phyloP scores from a whole-genome alignment of 2,113 vertebrate genomes.

The Donacobius atricapilla region DNA sequence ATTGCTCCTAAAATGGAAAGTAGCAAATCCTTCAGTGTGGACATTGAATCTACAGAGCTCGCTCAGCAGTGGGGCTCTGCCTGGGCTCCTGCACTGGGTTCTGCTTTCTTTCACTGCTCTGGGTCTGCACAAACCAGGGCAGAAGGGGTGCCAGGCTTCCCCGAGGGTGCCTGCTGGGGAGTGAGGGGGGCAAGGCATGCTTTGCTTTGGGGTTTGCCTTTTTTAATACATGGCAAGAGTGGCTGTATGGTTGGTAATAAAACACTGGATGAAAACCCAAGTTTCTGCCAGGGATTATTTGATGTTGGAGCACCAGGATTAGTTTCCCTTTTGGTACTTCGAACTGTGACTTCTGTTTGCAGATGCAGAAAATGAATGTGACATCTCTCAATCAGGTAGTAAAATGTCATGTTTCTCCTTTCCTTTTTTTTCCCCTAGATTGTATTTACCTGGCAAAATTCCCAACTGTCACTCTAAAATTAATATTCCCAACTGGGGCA shows the following conservation, averaged over 20 bases:
- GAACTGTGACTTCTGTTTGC: not conserved
- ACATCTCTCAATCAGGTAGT: not conserved
- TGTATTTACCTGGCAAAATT: not conserved
- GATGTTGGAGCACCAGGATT: not conserved
- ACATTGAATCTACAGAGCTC: not conserved
- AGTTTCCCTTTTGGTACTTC: not conserved
- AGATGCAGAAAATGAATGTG: not conserved
- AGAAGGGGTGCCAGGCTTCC: not conserved
- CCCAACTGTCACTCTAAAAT: not conserved
- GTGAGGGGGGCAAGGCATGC: not conserved
- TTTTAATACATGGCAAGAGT: not conserved
- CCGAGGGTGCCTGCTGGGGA: not conserved
- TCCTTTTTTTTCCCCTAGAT: too few relatives aligned
- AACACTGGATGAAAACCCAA: not conserved
- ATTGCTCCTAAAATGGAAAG: not conserved
- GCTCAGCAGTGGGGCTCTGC: fast-evolving
- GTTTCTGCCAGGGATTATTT: not conserved
- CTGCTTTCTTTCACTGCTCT: not conserved
- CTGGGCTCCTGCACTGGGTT: fast-evolving
- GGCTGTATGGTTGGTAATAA: not conserved
- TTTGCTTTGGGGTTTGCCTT: not conserved
- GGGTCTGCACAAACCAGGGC: not conserved
- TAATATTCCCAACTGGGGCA: not conserved
- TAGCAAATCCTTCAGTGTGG: not conserved
- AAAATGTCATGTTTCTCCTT: not conserved